Conservation (phyloP, 2,888 invertebrate species). For the Hypomecis punctinalis region DNA sequence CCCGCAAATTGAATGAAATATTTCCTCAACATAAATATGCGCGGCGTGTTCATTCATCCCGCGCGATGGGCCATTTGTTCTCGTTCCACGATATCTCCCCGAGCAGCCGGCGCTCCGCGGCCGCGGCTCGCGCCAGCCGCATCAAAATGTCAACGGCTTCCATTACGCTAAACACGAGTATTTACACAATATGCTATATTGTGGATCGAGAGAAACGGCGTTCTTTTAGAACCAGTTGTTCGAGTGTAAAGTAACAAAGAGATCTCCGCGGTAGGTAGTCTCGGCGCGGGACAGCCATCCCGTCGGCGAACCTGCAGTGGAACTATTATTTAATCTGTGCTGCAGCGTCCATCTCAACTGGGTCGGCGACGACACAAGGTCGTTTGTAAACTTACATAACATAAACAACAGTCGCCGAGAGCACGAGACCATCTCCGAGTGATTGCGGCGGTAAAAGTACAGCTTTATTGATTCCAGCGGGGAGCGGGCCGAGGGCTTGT, state of each 20-base stretch:
- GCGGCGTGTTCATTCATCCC: slow-evolving; percentile 13
- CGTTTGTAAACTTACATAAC: slow-evolving; percentile 14
- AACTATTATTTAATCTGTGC: background rate
- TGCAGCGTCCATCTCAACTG: slow-evolving; percentile 2
- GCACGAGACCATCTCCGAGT: background rate
- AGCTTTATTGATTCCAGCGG: slow-evolving; percentile 17
- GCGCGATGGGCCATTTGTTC: slow-evolving; percentile 17
- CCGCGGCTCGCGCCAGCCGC: background rate
- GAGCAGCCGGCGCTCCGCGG: slow-evolving; percentile 3
- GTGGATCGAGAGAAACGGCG: too few species aligned
- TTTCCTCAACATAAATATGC: slow-evolving; percentile 20
- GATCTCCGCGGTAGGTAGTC: too few species aligned
- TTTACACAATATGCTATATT: too few species aligned
- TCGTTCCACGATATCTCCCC: slow-evolving; percentile 18
- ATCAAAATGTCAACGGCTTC: slow-evolving; percentile 3
- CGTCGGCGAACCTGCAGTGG: too few species aligned
- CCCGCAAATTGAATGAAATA: slow-evolving; percentile 17
- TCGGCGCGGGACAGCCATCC: too few species aligned
- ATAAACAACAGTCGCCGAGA: background rate
- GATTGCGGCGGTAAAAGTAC: slow-evolving; percentile 8
- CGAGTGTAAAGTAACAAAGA: too few species aligned
- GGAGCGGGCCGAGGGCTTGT: slow-evolving; percentile 6
- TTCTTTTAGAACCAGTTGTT: too few species aligned
- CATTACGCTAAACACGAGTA: too few species aligned
- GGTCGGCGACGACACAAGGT: slow-evolving; percentile 18